phyloP scores from a whole-genome alignment of 1,140 invertebrate genomes.

The Amyelois transitella region DNA sequence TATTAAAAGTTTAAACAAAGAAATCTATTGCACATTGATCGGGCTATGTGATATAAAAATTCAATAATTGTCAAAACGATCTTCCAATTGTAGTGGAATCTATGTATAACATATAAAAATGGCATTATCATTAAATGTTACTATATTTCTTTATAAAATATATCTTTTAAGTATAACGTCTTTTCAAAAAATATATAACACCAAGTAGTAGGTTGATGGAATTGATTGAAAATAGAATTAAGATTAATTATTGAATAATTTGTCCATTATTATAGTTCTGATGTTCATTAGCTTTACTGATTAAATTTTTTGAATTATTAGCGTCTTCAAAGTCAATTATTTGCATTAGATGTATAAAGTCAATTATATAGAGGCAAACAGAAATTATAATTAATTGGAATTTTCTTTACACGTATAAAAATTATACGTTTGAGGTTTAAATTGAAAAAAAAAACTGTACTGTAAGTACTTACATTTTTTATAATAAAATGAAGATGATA shows the following conservation, averaged over 20 bases:
- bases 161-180: conserved; percentile 2
- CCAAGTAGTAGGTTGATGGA: neutral
- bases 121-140: neutral
- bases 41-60: neutral
- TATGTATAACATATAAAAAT: conserved; percentile 20
- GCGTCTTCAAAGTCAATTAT: conserved; percentile 18
- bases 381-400: no score
- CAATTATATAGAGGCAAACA: neutral
- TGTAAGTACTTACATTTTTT: conserved; percentile 4
- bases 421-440: no score
- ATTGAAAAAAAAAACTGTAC: neutral
- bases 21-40: no score
- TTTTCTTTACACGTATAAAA: no score
- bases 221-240: neutral
- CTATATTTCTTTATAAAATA: conserved; percentile 6
- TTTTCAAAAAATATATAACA: neutral
- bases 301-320: neutral
- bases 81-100: conserved; percentile 29
- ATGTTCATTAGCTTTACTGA: neutral
- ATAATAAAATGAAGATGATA: neutral
- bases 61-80: conserved; percentile 4
- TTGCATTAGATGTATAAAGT: conserved; percentile 10
- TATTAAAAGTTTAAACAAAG: no score
- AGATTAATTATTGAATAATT: neutral
- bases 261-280: neutral